These are phyloP conservation scores for Beroe ovata DNA, from an alignment of 37 sponge, comb jelly and placozoan species.

Conservation along the genomic window DNA sequence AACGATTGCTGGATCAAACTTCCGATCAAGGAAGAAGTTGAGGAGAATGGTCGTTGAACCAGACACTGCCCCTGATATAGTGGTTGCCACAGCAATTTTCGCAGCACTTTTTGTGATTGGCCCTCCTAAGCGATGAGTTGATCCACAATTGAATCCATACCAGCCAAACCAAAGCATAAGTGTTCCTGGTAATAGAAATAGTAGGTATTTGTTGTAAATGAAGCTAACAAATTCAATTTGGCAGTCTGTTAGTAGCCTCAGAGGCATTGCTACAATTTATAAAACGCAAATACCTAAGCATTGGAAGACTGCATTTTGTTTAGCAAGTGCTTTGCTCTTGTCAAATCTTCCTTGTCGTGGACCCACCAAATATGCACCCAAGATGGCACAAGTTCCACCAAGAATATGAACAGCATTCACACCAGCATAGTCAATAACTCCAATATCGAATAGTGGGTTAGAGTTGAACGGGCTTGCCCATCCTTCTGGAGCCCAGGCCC, in stretches of 20 bases:
- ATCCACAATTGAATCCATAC: slow-evolving; percentile 64
- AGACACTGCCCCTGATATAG: background rate
- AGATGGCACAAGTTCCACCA: slow-evolving; percentile 58
- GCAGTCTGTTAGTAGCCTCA: too few species aligned
- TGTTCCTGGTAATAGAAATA: slow-evolving; percentile 16
- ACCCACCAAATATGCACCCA: slow-evolving; percentile 36
- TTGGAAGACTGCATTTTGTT: slow-evolving; percentile 60
- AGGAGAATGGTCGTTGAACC: slow-evolving; percentile 44
- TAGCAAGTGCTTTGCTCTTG: slow-evolving; percentile 19
- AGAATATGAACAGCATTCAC: slow-evolving; percentile 30
- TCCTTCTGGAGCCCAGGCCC: slow-evolving; percentile 51
- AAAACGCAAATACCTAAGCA: slow-evolving; percentile 10
- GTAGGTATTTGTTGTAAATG: too few species aligned
- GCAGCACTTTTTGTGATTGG: background rate
- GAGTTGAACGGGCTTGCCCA: slow-evolving; percentile 45
- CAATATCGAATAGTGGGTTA: slow-evolving; percentile 19
- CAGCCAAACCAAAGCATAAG: slow-evolving; percentile 61
- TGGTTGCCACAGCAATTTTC: slow-evolving; percentile 51
- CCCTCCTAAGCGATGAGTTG: slow-evolving; percentile 1
- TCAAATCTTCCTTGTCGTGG: slow-evolving; percentile 60
- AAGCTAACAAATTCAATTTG: too few species aligned
- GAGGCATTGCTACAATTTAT: too few species aligned
- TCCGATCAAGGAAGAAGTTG: slow-evolving; percentile 59
- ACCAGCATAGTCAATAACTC: slow-evolving; percentile 59
- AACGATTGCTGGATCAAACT: slow-evolving; percentile 24